A percentile compares a stretch with the other conserved stretches of the same genome.
Evolutionary conservation across 2,113 vertebrate genomes (phyloP).

Genomic region (Proterorhinus semilunaris): DNA sequence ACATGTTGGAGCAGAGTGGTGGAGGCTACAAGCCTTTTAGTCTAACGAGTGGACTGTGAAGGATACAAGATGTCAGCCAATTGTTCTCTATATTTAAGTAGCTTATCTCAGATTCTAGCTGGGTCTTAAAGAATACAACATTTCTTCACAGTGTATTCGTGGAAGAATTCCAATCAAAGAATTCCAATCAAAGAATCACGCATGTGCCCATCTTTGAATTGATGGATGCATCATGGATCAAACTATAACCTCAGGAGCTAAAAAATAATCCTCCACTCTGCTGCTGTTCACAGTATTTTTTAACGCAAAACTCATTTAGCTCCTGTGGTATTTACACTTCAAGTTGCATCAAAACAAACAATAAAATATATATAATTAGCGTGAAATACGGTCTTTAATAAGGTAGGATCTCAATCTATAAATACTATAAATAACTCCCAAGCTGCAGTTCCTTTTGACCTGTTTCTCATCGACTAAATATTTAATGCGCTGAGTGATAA

Average conservation of each 20-base stretch:
- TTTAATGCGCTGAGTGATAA: not conserved
- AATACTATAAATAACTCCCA: not conserved
- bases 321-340: not conserved
- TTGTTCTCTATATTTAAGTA: not conserved
- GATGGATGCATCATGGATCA: too few species aligned
- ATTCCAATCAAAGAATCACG: too few species aligned
- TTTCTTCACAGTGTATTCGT: not conserved
- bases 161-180: too few species aligned
- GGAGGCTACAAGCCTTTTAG: slow-evolving; percentile 30
- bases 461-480: slow-evolving; percentile 2
- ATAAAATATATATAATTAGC: not conserved
- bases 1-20: slow-evolving; percentile 21
- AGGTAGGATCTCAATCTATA: not conserved
- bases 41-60: slow-evolving; percentile 8
- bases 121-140: not conserved
- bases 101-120: not conserved
- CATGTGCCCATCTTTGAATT: too few species aligned
- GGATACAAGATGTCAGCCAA: not conserved
- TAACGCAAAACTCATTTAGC: too few species aligned
- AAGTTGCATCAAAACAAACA: not conserved
- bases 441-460: not conserved
- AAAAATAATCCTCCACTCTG: not conserved
- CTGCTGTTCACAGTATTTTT: not conserved
- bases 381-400: not conserved
- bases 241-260: too few species aligned